phyloP scores from a whole-genome alignment of 1,140 invertebrate species.

The Aphelinus certus region DNA sequence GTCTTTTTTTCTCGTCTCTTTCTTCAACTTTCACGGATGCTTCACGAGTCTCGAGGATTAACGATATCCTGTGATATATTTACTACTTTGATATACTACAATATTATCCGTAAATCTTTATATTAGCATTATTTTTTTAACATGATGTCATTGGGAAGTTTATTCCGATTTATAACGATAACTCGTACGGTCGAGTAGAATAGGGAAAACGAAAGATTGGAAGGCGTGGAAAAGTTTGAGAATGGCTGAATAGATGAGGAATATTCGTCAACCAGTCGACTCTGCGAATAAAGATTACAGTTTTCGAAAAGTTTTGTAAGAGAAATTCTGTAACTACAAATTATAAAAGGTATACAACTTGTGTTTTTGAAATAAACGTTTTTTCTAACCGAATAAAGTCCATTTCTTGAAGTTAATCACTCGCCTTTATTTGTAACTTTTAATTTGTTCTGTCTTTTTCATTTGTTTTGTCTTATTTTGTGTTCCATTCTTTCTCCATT shows the following conservation, averaged over 20 bases:
- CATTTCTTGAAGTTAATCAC: slow-evolving; percentile 32
- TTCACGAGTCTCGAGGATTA: slow-evolving; percentile 42
- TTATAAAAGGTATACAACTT: slow-evolving; percentile 26
- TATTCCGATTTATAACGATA: slow-evolving; percentile 19
- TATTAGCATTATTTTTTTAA: slow-evolving; percentile 32
- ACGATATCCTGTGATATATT: slow-evolving; percentile 43
- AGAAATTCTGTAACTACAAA: slow-evolving; percentile 30
- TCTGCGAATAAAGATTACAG: slow-evolving; percentile 29
- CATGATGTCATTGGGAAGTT: slow-evolving; percentile 22
- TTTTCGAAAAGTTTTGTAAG: slow-evolving; percentile 31
- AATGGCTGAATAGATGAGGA: slow-evolving; percentile 51
- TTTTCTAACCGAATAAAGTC: slow-evolving; percentile 37
- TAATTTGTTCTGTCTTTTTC: slow-evolving; percentile 21
- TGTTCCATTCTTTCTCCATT: slow-evolving; percentile 33
- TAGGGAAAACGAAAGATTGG: slow-evolving; percentile 5
- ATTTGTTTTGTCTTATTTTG: slow-evolving; percentile 12
- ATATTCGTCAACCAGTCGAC: slow-evolving; percentile 27
- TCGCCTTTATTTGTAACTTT: slow-evolving; percentile 22
- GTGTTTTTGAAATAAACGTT: slow-evolving; percentile 39
- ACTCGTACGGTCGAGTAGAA: not conserved
- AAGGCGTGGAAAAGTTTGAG: slow-evolving; percentile 47
- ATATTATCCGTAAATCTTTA: slow-evolving; percentile 20
- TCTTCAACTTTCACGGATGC: slow-evolving; percentile 35
- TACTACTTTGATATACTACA: slow-evolving; percentile 34
- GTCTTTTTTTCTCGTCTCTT: slow-evolving; percentile 14